A percentile compares a stretch with the other conserved stretches of the same genome.
phyloP scores from a whole-genome alignment of 2,113 vertebrate species.

The Columbina picui region DNA sequence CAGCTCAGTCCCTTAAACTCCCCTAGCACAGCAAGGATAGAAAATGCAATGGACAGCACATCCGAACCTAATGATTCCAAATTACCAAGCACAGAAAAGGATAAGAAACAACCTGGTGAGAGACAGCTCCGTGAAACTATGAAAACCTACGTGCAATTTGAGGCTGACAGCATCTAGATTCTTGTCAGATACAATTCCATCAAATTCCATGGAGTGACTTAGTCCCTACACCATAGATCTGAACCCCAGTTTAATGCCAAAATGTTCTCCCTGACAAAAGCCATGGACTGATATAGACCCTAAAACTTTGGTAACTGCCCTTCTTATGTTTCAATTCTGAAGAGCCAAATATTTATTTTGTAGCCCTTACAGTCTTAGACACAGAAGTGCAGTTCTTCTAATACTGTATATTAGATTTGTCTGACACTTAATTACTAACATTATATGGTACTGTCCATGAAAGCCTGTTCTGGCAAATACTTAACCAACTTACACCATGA shows the following conservation, averaged over 20 bases:
- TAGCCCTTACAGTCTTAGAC: not conserved
- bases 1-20: not conserved
- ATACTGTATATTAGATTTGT: rapidly evolving
- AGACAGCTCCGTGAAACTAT: not conserved
- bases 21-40: not conserved
- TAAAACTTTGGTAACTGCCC: not conserved
- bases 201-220: not conserved
- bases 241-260: not conserved
- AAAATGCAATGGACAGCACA: not conserved
- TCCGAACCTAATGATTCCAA: not conserved
- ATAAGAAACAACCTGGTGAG: not conserved
- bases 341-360: not conserved
- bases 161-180: not conserved
- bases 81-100: not conserved
- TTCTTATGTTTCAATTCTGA: not conserved
- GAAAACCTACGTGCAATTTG: not conserved
- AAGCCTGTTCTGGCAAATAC: not conserved
- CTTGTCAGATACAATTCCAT: not conserved
- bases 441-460: rapidly evolving
- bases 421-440: not conserved
- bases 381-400: not conserved
- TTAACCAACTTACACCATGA: not conserved
- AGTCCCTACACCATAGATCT: not conserved
- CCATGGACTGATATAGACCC: rapidly evolving
- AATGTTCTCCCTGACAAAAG: not conserved